Conservation (phyloP, 2,797 vertebrate genomes). For the Furcifer pardalis region DNA sequence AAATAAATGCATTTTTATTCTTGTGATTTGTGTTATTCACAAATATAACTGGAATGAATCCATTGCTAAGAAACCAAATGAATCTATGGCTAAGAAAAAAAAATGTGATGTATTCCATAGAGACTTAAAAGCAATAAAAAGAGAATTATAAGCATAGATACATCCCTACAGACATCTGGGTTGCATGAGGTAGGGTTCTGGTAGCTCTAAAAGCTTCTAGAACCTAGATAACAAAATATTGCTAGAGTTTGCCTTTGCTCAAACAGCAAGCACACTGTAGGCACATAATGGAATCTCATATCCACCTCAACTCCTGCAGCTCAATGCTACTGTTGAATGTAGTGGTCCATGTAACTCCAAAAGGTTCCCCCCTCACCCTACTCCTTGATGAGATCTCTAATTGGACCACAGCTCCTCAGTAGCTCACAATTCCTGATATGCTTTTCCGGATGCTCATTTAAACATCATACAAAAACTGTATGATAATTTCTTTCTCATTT, state of each 20-base stretch:
- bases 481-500: background rate
- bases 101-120: background rate
- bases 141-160: background rate
- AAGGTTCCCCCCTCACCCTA: too few species aligned
- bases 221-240: background rate
- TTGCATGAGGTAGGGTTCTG: background rate
- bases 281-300: background rate
- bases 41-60: background rate
- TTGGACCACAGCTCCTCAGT: background rate
- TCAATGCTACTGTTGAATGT: background rate
- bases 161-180: background rate
- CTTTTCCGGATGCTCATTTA: background rate
- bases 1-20: background rate
- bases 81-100: background rate
- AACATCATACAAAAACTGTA: background rate
- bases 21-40: too few species aligned
- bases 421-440: background rate
- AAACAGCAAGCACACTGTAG: background rate
- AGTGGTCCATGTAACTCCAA: background rate
- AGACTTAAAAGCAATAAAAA: constrained; percentile 7
- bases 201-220: background rate
- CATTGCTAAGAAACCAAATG: background rate
- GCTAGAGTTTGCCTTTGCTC: background rate
- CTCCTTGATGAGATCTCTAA: background rate
- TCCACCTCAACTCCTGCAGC: background rate